Base-by-base conservation (phyloP, 2,113 vertebrate genomes). In the Hippocampus zosterae region DNA sequence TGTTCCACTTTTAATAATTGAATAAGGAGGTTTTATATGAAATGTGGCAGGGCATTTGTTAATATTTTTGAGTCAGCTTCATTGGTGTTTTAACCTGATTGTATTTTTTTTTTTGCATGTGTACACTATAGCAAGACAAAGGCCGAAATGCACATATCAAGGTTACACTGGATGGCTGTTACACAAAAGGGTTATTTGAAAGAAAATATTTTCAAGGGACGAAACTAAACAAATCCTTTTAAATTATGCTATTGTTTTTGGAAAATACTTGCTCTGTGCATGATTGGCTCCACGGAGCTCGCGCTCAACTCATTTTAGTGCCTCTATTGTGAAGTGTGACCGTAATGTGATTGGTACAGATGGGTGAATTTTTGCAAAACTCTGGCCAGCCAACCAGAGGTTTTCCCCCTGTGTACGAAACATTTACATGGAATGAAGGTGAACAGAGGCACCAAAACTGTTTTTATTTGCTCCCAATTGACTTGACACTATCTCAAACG, bases 201-300 rank as follows among this genome's bases (percentile, higher is more conserved):
- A 73, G 69, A 69, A 41, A 66, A 68, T 48, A 71, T 85, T 75
- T 82, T 65, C 80, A 90, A 89, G 80, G 88, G 86, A 89, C n/a
- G 50, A 73, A 66, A 70, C 33, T 82, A 73, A 65, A 75, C 67
- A 83, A 77, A 81, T 59, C 23, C 75, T 83, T 50, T 88, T 82
- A 84, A 37, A 77, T 79, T 88, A 82, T 87, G 75, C 68, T 88
- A 78, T 75, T 80, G 41, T 73, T 76, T 15, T n/a, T 15, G 88
- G 85, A 85, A 92, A 92, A 91, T 93, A 90, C 94, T 96, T 95
- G 94, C 94, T 95, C 93, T 95, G 91, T 70, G 79, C 69, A 37
- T 19, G 25, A 29, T n/a, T 53, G 65, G 64, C 68, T 77, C 21
- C 9, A 53, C 65, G 68, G 13, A 60, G 67, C 57, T 70, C 62